These are phyloP conservation scores for Epizoanthus fatuus DNA, from an alignment of 92 coral and sea anemone genomes.

Conservation along the genomic window DNA sequence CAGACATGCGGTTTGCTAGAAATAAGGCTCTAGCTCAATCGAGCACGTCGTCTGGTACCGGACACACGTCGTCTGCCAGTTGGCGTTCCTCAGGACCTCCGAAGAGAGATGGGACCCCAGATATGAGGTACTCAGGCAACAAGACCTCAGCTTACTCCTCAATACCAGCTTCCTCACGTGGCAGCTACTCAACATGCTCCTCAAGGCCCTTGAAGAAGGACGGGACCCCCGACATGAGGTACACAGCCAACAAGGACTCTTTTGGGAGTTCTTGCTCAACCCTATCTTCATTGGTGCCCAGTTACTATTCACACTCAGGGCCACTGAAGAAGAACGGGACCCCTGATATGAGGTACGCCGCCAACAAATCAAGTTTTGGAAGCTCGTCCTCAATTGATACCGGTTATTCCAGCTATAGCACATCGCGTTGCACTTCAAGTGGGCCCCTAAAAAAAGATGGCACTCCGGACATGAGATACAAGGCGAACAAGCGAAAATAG, in stretches of 20 bases:
- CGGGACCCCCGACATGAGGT: slow-evolving; percentile 14
- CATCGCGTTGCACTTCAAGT: neutral
- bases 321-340: neutral
- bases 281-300: neutral
- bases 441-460: slow-evolving; percentile 21
- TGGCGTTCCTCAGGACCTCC: neutral
- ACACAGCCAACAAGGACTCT: slow-evolving; percentile 1
- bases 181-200: neutral
- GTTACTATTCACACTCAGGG: neutral
- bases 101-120: slow-evolving; percentile 10
- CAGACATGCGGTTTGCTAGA: neutral
- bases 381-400: neutral
- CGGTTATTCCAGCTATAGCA: neutral
- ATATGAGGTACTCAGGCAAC: slow-evolving; percentile 17
- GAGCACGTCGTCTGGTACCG: neutral
- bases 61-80: neutral
- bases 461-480: slow-evolving; percentile 20
- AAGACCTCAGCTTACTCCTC: neutral
- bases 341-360: slow-evolving; percentile 21
- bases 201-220: neutral
- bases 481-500: neutral
- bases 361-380: neutral
- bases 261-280: neutral
- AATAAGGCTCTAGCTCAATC: neutral
- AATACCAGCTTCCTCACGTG: neutral